These are phyloP conservation scores for Carassius gibelio DNA, from an alignment of 2,113 vertebrate species.

Conservation along the genomic window DNA sequence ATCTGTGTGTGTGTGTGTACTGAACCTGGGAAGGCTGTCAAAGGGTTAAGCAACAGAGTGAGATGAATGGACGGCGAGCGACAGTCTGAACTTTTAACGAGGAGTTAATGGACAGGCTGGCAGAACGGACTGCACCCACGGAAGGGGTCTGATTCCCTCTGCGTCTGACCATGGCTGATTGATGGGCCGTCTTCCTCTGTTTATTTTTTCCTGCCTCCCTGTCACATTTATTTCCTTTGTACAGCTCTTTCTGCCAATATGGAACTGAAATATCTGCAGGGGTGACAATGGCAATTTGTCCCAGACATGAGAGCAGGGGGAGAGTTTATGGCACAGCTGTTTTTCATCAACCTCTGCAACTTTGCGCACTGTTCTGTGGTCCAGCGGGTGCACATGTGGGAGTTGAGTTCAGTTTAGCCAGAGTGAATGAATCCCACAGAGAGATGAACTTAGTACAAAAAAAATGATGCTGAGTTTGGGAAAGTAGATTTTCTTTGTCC, in stretches of 20 bases:
- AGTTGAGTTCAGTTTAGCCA: constrained; percentile 8
- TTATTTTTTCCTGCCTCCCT: constrained; percentile 41
- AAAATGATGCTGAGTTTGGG: background rate
- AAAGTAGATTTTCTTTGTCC: background rate
- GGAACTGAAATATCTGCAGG: constrained; percentile 27
- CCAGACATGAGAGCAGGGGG: background rate
- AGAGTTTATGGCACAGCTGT: background rate
- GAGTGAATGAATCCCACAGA: background rate
- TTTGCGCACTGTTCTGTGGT: background rate
- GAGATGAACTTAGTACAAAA: background rate
- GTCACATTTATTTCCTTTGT: constrained; percentile 41
- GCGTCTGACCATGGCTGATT: constrained; percentile 43
- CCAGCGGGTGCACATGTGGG: background rate
- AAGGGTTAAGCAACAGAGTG: constrained; percentile 34
- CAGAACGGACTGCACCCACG: constrained; percentile 12
- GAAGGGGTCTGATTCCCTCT: constrained; percentile 41
- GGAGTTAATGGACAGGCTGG: constrained; percentile 52
- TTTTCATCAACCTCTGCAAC: constrained; percentile 35
- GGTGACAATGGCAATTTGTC: constrained; percentile 46
- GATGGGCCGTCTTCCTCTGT: constrained; percentile 43
- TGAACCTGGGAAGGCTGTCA: constrained; percentile 49
- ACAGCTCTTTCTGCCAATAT: constrained; percentile 38
- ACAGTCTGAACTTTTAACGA: constrained; percentile 48
- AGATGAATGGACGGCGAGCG: constrained; percentile 47
- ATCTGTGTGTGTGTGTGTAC: background rate